These are phyloP conservation scores for Scophthalmus maximus DNA, from an alignment of 2,113 vertebrate species.

Conservation along the genomic window DNA sequence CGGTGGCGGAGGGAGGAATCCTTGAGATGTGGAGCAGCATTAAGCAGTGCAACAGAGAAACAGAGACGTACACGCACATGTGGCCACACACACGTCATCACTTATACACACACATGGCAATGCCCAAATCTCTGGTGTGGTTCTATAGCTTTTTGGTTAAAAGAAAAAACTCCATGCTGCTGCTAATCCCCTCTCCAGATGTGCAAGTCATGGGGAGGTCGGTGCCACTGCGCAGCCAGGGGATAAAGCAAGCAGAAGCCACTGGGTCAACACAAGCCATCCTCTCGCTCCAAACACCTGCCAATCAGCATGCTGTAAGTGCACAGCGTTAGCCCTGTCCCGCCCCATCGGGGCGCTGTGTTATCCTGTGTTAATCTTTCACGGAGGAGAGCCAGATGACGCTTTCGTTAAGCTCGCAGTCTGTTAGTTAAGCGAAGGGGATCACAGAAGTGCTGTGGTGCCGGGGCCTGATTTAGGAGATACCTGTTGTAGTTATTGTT, in stretches of 20 bases:
- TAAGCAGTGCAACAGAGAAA: constrained; percentile 2
- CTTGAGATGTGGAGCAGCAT: constrained; percentile 25
- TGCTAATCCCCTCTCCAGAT: constrained; percentile 53
- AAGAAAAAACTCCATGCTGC: constrained; percentile 24
- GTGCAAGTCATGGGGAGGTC: constrained; percentile 17
- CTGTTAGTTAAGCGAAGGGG: neutral
- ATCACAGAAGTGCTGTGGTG: constrained; percentile 11
- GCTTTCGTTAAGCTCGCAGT: neutral
- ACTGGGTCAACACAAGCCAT: neutral
- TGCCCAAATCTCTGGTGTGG: constrained; percentile 2
- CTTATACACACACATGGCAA: neutral
- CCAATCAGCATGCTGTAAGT: neutral
- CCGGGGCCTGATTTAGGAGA: neutral
- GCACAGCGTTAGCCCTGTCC: neutral
- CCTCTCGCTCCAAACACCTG: constrained; percentile 4
- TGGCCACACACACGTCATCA: constrained; percentile 1
- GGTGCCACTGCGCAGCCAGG: neutral
- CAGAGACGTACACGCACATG: neutral
- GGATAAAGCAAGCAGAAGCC: constrained; percentile 27
- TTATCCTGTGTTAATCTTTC: constrained; percentile 22
- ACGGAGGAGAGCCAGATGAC: constrained; percentile 9
- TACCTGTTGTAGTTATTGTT: neutral
- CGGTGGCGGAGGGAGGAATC: constrained; percentile 14
- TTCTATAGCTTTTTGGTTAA: constrained; percentile 11
- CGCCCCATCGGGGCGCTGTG: neutral